Evolutionary conservation across 2,888 invertebrate species (phyloP).

Genomic region (Stenoptilia bipunctidactyla): DNA sequence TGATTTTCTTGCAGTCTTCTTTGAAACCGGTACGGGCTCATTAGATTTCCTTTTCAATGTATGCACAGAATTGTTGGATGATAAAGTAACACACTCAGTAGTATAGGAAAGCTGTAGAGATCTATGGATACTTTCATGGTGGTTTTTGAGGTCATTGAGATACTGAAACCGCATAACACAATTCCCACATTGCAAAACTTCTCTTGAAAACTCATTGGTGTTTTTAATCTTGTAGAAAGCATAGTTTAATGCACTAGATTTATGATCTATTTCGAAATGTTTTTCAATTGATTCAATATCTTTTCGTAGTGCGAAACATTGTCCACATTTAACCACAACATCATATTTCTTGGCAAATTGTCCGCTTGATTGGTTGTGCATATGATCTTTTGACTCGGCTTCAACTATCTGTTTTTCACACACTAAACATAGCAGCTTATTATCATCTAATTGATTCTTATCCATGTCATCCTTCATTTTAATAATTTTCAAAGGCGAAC

Average conservation of each 20-base stretch:
- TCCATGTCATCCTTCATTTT: not conserved
- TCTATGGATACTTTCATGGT: constrained; percentile 27
- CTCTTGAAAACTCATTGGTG: constrained; percentile 8
- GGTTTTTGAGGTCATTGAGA: constrained; percentile 27
- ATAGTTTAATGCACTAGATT: constrained; percentile 26
- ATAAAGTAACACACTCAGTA: not conserved
- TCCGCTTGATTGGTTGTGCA: constrained; percentile 24
- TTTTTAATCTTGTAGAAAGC: constrained; percentile 26
- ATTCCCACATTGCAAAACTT: constrained; percentile 23
- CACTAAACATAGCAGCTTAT: constrained; percentile 30
- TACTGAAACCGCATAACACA: constrained; percentile 29
- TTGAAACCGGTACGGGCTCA: constrained; percentile 11
- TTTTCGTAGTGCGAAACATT: constrained; percentile 39
- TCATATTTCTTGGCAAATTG: constrained; percentile 37
- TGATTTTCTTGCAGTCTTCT: constrained; percentile 36
- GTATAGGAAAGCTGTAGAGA: constrained; percentile 21
- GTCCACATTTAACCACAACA: constrained; percentile 52
- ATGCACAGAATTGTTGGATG: not conserved
- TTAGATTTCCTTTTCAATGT: constrained; percentile 1
- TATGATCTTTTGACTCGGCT: constrained; percentile 22
- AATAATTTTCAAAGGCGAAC: constrained; percentile 8
- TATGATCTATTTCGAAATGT: constrained; percentile 40
- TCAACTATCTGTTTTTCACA: constrained; percentile 33
- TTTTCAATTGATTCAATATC: constrained; percentile 29
- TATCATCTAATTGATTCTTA: constrained; percentile 3